Evolutionary conservation across 2,113 vertebrate genomes (phyloP), one percentile per base, ranked within the genome.

Genomic region (Cichladusa arquata): DNA sequence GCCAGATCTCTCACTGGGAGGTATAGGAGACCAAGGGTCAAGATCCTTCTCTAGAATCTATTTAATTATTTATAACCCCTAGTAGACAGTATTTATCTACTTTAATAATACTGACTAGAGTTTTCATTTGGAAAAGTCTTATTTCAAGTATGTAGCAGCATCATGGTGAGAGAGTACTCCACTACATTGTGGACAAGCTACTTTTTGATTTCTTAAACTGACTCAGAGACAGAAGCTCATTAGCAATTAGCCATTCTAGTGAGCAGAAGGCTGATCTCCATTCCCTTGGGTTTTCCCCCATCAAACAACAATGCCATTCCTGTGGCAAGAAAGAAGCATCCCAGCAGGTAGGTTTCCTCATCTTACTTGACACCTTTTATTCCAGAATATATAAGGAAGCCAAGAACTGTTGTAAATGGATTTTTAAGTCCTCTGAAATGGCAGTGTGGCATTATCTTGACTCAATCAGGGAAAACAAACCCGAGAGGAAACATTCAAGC

Each of bases 321-420:
- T 7, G 4, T 3, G 6, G 11, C 36, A 90, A 70, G 56, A 53
- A n/a, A 1, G 5, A 16, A 44, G 7, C 7, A 54, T 70, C 34
- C 20, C 24, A 51, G 4, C 19, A 36, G 31, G 12, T 1, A 0
- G 4, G 17, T 50, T 80, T 23, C 44, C 29, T 66, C 1, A 0
- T 12, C 25, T 50, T 10, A 12, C 29, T n/a, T 62, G 33, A 25
- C 42, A 65, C 9, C 6, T 72, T 57, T 69, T 69, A 38, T 51
- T 73, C 26, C 58, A 42, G 25, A 57, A 8, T 48, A n/a, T 3
- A 34, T n/a, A 38, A 54, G 23, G 15, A 82, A 77, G 34, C 11
- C 47, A 66, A 76, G n/a, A 54, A 31, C 53, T 31, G 4, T 58
- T 90, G 25, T 13, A 66, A 88, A 73, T 3, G 15, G 22, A 25